Percentiles rank a stretch among this genome's conserved stretches.
These are phyloP conservation scores for Solenodon paradoxus DNA, from an alignment of 2,113 vertebrate species.

Conservation along the genomic window DNA sequence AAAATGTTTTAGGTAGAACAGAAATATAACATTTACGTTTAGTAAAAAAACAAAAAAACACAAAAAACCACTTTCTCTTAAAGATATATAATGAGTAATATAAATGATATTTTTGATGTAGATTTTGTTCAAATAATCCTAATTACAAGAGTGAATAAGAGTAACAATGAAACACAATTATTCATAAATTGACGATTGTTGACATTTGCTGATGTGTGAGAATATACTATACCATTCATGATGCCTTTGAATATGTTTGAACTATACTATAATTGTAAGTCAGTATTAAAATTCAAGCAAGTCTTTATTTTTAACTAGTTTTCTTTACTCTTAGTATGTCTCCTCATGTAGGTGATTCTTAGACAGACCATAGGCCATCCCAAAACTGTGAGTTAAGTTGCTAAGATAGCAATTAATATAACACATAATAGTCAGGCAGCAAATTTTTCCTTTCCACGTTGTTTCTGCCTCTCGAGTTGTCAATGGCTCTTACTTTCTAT, in stretches of 20 bases:
- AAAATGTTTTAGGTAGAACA: not conserved
- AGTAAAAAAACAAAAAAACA: no score
- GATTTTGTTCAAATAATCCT: not conserved
- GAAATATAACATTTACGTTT: not conserved
- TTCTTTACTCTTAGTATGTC: not conserved
- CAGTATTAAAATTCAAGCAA: not conserved
- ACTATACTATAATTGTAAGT: not conserved
- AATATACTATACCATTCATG: not conserved
- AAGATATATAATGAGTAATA: not conserved
- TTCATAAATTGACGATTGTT: not conserved
- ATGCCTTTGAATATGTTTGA: not conserved
- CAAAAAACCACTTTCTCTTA: not conserved
- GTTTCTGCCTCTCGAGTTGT: not conserved
- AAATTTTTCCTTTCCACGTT: not conserved
- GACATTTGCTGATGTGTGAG: not conserved
- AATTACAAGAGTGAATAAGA: not conserved
- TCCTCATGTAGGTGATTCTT: not conserved
- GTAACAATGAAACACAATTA: not conserved
- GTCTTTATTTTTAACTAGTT: not conserved
- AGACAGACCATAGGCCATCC: not conserved
- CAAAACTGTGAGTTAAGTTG: not conserved
- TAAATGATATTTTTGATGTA: not conserved
- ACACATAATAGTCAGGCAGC: not conserved
- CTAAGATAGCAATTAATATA: no score
- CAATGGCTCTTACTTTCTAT: not conserved